Evolutionary conservation across 1,140 invertebrate species (phyloP), one percentile per base, ranked within the genome.

Genomic region (Drosophila baimaii): DNA sequence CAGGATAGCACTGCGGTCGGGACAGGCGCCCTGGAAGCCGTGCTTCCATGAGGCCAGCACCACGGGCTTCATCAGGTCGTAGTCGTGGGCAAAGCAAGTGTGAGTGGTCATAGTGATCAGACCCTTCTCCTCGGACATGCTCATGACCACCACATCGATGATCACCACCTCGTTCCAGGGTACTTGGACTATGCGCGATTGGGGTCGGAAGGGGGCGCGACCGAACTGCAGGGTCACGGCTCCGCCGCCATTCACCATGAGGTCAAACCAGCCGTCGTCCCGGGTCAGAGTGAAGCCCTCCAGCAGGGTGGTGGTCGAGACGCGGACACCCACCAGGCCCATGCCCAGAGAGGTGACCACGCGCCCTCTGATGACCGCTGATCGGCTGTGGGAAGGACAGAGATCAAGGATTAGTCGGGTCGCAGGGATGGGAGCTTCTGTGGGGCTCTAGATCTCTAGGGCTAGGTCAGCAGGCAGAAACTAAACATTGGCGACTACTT

Each of bases 151-250:
- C 35, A 96, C 95, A 78, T 98, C 96, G 70, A 98, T 97, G 49
- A 98, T 97, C 12, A 98, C 96, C 57, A 97, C 96, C 94, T 98
- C 97, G 93, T 99, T 99, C 97, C 98, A 99, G 4, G 98, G 98
- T 19, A 99, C 97, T 90, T 97, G 97, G 5, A 99, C 96, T 58
- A 98, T 98, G 88, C 97, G 95, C n/a, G 95, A 96, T 73, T 97
- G 96, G 1, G 97, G 95, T 52, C 96, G 95, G 92, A 99, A 99
- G 0, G 98, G 98, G 37, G 97, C 96, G 64, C 98, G 94, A 55
- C 98, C 97, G 89, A 99, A 99, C 90, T 98, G 96, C 13, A 99
- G 93, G 0, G 97, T 98, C 0, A 99, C 97, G 1, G 98, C 97
- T 0, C 98, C 98, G 8, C 98, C 98, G 8, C 98, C 98, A 92